phyloP scores from a whole-genome alignment of 2,888 invertebrate genomes.

The Teleogryllus oceanicus region DNA sequence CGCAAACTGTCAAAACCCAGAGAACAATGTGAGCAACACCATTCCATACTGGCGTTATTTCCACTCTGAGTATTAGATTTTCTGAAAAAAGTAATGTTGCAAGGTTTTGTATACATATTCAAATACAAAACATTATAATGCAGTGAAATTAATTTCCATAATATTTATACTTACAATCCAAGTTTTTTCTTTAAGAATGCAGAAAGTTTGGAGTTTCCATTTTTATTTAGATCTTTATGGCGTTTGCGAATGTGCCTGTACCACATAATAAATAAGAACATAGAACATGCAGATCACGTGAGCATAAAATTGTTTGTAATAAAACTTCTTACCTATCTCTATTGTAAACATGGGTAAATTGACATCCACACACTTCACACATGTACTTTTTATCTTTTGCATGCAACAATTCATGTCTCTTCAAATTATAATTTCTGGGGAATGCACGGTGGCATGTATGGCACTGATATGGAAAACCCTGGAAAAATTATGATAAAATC shows the following conservation, averaged over 20 bases:
- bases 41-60: background rate
- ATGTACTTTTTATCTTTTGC: background rate
- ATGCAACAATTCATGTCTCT: background rate
- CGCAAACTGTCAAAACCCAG: background rate
- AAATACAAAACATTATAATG: background rate
- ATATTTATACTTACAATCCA: background rate
- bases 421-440: background rate
- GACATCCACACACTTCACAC: background rate
- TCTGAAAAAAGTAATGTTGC: background rate
- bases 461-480: background rate
- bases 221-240: background rate
- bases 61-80: background rate
- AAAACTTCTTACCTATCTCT: background rate
- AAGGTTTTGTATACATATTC: background rate
- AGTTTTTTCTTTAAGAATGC: background rate
- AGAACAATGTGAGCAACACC: background rate
- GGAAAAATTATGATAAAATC: background rate
- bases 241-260: background rate
- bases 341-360: background rate
- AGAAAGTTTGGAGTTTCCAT: background rate
- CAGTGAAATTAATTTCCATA: background rate
- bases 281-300: background rate
- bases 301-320: background rate
- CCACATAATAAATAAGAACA: background rate
- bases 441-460: background rate